Conservation (phyloP, 64 coral and sea anemone species). For the Montipora efflorescens region DNA sequence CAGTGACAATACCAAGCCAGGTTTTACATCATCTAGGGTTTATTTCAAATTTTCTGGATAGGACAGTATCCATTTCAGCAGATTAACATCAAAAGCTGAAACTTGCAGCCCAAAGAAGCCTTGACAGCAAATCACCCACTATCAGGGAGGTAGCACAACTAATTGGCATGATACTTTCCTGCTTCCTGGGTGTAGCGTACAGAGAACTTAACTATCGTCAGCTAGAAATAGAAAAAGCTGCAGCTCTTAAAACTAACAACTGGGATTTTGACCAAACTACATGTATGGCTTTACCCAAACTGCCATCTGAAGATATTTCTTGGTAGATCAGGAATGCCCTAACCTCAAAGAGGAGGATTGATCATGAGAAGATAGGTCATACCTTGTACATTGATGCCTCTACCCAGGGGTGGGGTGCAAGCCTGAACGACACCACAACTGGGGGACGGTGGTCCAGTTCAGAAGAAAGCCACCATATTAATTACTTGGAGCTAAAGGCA, state of each 20-base stretch:
- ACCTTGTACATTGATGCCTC: slow-evolving; percentile 57
- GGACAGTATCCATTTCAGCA: slow-evolving; percentile 46
- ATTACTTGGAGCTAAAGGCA: slow-evolving; percentile 73
- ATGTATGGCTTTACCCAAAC: background rate
- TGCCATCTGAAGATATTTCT: slow-evolving; percentile 26
- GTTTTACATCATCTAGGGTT: slow-evolving; percentile 41
- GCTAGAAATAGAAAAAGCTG: slow-evolving; percentile 29
- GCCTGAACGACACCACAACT: background rate
- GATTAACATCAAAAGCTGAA: slow-evolving; percentile 29
- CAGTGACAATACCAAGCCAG: slow-evolving; percentile 57
- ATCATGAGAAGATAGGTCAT: slow-evolving; percentile 7
- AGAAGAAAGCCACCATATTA: slow-evolving; percentile 60
- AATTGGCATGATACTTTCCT: slow-evolving; percentile 35
- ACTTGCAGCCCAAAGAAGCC: slow-evolving; percentile 17
- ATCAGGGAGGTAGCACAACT: slow-evolving; percentile 22
- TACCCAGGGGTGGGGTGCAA: slow-evolving; percentile 60
- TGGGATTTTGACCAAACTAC: slow-evolving; percentile 49
- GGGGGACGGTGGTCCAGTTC: slow-evolving; percentile 38
- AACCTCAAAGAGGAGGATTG: slow-evolving; percentile 41
- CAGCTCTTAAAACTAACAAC: slow-evolving; percentile 7
- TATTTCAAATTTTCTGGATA: slow-evolving; percentile 50
- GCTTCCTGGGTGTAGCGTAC: slow-evolving; percentile 30
- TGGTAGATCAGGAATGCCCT: slow-evolving; percentile 52
- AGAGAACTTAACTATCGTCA: slow-evolving; percentile 23
- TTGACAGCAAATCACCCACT: slow-evolving; percentile 39